Evolutionary conservation across 1,140 invertebrate species (phyloP).

Genomic region (Orussus abietinus): DNA sequence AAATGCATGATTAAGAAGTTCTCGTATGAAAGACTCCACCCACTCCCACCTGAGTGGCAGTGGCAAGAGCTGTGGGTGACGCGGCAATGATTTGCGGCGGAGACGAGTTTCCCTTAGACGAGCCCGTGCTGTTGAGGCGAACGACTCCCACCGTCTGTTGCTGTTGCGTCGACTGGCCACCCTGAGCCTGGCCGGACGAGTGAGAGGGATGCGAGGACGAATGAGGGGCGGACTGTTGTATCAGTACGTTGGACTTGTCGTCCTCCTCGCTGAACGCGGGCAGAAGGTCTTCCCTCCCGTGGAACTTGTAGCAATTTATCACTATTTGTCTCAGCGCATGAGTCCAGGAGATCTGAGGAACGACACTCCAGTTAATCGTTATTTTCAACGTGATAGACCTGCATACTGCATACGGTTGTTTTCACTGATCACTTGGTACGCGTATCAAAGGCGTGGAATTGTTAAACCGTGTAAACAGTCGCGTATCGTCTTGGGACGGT

Average conservation of each 20-base stretch:
- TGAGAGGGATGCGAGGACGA: conserved; percentile 39
- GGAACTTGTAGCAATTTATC: conserved; percentile 97
- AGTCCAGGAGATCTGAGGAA: conserved; percentile 91
- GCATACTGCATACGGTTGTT: no score
- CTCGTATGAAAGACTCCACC: conserved; percentile 32
- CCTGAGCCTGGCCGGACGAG: conserved; percentile 36
- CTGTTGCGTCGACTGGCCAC: conserved; percentile 36
- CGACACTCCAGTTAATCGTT: conserved; percentile 4
- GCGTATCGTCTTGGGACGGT: no score
- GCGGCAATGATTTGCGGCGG: conserved; percentile 57
- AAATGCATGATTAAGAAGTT: conserved; percentile 20
- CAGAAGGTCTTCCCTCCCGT: conserved; percentile 91
- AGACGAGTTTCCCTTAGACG: conserved; percentile 54
- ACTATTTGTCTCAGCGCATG: conserved; percentile 96
- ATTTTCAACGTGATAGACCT: no score
- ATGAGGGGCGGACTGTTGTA: conserved; percentile 46
- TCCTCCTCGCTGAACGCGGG: conserved; percentile 92
- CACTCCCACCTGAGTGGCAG: conserved; percentile 67
- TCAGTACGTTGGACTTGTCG: conserved; percentile 61
- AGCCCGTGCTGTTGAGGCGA: conserved; percentile 59
- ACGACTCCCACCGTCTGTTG: conserved; percentile 62
- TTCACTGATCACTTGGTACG: no score
- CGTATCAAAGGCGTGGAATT: no score
- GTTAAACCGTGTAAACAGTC: no score
- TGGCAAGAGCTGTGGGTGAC: conserved; percentile 58